Conservation (phyloP, 2,797 vertebrate genomes). For the Monodelphis domestica region DNA sequence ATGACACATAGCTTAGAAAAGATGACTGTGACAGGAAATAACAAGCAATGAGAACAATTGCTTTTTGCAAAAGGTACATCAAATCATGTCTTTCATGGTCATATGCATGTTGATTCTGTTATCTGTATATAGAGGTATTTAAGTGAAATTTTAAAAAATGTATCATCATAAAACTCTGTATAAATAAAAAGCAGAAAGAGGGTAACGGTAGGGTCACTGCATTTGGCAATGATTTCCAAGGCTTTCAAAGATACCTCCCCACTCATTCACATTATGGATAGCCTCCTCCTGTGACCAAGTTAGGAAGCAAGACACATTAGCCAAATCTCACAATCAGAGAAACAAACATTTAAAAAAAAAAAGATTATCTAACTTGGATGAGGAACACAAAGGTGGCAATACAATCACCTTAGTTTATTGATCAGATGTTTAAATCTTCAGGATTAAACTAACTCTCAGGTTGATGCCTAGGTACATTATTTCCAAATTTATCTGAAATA, state of each 20-base stretch:
- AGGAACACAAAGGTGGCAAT: rapidly evolving
- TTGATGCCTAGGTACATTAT: neutral
- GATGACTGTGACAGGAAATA: neutral
- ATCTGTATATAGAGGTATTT: neutral
- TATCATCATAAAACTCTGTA: neutral
- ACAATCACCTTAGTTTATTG: neutral
- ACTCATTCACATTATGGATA: neutral
- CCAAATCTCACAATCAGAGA: neutral
- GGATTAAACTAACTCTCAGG: neutral
- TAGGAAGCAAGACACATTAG: rapidly evolving
- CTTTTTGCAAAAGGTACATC: neutral
- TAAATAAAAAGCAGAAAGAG: neutral
- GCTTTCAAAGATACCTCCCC: neutral
- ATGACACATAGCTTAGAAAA: neutral
- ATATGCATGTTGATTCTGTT: neutral
- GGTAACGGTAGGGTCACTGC: neutral
- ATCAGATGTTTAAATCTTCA: neutral
- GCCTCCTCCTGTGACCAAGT: neutral
- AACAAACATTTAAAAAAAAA: neutral
- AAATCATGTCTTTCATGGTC: neutral
- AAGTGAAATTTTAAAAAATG: neutral
- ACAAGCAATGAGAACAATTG: neutral
- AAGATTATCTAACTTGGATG: too few relatives aligned
- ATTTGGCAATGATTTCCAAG: neutral
- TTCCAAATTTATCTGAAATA: neutral